Base-by-base conservation (phyloP, 1,140 invertebrate species). In the Ceratina japonica region DNA sequence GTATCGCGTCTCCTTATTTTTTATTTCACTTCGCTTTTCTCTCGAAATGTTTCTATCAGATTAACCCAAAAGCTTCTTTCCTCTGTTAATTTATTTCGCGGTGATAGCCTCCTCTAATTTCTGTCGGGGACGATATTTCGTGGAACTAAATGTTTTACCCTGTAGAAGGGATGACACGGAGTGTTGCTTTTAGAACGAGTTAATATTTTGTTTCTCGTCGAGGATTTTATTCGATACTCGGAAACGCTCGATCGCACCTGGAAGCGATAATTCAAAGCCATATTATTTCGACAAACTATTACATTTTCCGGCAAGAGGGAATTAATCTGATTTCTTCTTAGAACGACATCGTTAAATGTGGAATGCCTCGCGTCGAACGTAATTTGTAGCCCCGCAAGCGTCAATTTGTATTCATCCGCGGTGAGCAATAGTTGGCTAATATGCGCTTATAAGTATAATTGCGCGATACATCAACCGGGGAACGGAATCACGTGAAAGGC, bases 391-490 rank as follows among this genome's bases (percentile, higher is more conserved):
- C 22, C 37, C 8, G 27, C 37, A 27, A 61, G 24, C 70, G 56
- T 27, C 22, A 52, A 73, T 73, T 51, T 54, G 44, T 63, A 73
- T 73, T 63, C 58, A 59, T 75, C 52, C 31, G 18, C 18, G 52
- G 66, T 18, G 52, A 49, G 52, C 74, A 27, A 44, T 75, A 68
- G 37, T 59, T 31, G 20, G 22, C 31, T 76, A 75, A 68, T 75
- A 66, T 37, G 16, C 54, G 15, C 49, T 69, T 59, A 51, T 44
- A 71, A 71, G 69, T 59, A n/a, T 76, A 76, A 76, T 76, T 76
- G 74, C 64, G 3, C 18, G 22, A 76, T 76, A 51, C 74, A 69
- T 76, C 74, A 76, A 31, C 22, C n/a, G 16, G 3, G n/a, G 22
- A 51, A 56, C 22, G 37, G 24, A 62, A 73, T 73, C 18, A 31